Evolutionary conservation across 2,113 vertebrate species (phyloP).

Genomic region (Hystrix brachyura): DNA sequence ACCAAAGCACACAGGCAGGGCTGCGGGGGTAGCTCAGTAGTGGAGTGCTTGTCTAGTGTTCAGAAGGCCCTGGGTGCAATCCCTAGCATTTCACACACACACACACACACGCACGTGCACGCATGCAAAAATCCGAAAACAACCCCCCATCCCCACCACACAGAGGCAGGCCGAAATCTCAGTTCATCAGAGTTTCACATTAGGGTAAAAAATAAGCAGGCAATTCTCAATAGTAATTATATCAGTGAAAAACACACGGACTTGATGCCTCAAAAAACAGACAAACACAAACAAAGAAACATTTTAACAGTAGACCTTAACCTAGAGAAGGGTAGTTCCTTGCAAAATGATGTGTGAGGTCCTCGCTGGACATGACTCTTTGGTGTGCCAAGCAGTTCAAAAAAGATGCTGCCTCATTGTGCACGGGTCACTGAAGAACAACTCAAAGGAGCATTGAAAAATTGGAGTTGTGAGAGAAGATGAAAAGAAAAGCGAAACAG

Average conservation of each 20-base stretch:
- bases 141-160: background rate
- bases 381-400: background rate
- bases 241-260: constrained; percentile 25
- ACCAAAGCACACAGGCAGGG: background rate
- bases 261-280: background rate
- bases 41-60: background rate
- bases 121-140: background rate
- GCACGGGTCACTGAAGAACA: background rate
- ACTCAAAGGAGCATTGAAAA: background rate
- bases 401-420: background rate
- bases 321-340: background rate
- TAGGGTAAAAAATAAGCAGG: background rate
- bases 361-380: background rate
- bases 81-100: background rate
- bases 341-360: background rate
- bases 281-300: background rate
- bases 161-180: background rate
- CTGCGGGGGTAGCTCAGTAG: background rate
- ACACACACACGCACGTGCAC: background rate
- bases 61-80: background rate
- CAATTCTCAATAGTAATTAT: background rate
- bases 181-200: background rate
- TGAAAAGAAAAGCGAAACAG: constrained; percentile 3
- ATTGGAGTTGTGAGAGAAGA: background rate
- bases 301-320: background rate